Percentiles rank a stretch among this genome's conserved stretches.
Evolutionary conservation across 2,888 invertebrate species (phyloP).

Genomic region (Cephus pulcher): DNA sequence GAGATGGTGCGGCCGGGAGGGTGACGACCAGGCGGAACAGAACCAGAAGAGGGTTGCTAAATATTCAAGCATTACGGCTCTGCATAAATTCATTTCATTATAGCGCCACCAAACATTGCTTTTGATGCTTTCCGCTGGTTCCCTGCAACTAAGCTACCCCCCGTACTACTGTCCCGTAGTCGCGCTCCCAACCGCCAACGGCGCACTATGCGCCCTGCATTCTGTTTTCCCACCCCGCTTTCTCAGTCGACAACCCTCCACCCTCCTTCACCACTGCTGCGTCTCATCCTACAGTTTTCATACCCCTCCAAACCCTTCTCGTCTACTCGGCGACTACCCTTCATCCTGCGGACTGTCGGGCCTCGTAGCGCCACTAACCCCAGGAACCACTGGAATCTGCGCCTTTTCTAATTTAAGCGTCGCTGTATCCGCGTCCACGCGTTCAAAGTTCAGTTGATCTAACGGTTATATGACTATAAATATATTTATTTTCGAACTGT

Average conservation of each 20-base stretch:
- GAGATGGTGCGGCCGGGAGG: conserved; percentile 14
- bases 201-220: conserved; percentile 37
- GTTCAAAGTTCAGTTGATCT: neutral
- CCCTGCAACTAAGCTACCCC: conserved; percentile 45
- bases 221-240: conserved; percentile 12
- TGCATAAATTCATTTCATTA: conserved; percentile 77
- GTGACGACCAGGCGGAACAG: conserved; percentile 54
- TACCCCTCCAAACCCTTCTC: neutral
- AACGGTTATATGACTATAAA: neutral
- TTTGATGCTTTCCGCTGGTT: conserved; percentile 63
- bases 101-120: conserved; percentile 74
- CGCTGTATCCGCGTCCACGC: neutral
- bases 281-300: neutral
- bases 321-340: neutral
- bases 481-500: neutral
- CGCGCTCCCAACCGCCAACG: conserved; percentile 38
- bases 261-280: neutral
- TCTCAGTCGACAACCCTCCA: neutral
- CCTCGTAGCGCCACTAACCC: neutral
- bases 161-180: conserved; percentile 36
- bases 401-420: neutral
- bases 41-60: conserved; percentile 65
- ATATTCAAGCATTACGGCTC: conserved; percentile 72
- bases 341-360: neutral
- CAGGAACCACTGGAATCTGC: neutral